phyloP scores from a whole-genome alignment of 1,140 invertebrate species.

The Sinella curviseta region DNA sequence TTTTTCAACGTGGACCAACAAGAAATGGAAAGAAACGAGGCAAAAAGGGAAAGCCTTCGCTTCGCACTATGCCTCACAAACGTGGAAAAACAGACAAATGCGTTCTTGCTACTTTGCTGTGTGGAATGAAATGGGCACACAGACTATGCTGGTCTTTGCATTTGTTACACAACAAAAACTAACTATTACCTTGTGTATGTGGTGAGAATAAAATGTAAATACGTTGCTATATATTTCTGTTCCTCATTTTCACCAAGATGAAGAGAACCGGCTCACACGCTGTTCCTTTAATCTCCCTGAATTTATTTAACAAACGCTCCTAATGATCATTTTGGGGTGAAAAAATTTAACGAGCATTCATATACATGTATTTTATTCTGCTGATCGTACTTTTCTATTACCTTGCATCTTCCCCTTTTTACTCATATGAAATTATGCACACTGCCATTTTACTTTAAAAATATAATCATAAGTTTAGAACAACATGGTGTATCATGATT shows the following conservation, averaged over 20 bases:
- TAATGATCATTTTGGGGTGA: constrained; percentile 19
- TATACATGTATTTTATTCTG: neutral
- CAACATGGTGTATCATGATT: neutral
- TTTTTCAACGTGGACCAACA: neutral
- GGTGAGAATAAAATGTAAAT: neutral
- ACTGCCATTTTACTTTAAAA: neutral
- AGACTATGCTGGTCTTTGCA: too few species aligned
- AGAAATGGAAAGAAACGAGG: neutral
- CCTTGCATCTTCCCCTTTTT: neutral
- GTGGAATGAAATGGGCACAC: too few species aligned
- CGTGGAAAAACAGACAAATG: too few species aligned
- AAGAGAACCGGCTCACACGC: neutral
- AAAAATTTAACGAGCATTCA: neutral
- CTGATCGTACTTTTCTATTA: neutral
- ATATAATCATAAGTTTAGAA: neutral
- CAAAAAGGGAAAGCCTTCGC: neutral
- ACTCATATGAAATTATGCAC: neutral
- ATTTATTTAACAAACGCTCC: neutral
- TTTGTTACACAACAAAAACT: too few species aligned
- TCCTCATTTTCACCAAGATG: neutral
- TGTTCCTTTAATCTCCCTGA: constrained; percentile 13
- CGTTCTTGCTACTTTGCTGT: too few species aligned
- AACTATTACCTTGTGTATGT: neutral
- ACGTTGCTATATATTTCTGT: neutral
- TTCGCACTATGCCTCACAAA: too few species aligned